Percentiles rank a stretch among this genome's conserved stretches.
These are phyloP conservation scores for Netelia virgata DNA, from an alignment of 2,888 invertebrate genomes.

Conservation along the genomic window DNA sequence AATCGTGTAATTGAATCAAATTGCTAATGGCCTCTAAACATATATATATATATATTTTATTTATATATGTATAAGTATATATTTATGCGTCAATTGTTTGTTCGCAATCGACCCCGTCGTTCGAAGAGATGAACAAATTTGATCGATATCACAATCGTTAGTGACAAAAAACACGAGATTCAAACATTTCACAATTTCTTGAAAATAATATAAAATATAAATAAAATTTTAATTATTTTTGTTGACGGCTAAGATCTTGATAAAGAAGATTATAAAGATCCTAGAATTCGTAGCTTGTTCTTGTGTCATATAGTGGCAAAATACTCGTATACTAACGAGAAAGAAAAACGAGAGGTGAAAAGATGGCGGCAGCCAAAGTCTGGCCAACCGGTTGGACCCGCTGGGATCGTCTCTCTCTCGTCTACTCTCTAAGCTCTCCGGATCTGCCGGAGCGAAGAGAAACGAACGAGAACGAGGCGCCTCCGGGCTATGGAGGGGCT, in stretches of 20 bases:
- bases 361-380: constrained; percentile 83
- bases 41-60: not conserved
- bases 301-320: constrained; percentile 49
- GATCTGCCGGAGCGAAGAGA: constrained; percentile 35
- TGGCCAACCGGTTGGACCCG: constrained; percentile 82
- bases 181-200: not conserved
- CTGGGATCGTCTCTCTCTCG: constrained; percentile 66
- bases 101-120: constrained; percentile 1
- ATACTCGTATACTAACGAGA: constrained; percentile 57
- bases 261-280: no score
- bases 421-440: constrained; percentile 79
- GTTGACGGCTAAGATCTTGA: no score
- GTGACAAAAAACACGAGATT: not conserved
- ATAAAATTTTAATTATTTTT: no score
- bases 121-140: constrained; percentile 2
- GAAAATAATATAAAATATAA: not conserved
- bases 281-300: constrained; percentile 31
- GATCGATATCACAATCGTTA: not conserved
- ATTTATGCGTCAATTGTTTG: constrained; percentile 69
- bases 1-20: constrained; percentile 81
- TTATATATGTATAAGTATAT: constrained; percentile 25
- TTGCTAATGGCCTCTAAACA: constrained; percentile 76
- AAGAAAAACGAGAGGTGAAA: constrained; percentile 77
- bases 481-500: constrained; percentile 70
- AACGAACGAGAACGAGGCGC: constrained; percentile 63